Conservation (phyloP, 2,888 invertebrate species). For the Elgonia sp. region DNA sequence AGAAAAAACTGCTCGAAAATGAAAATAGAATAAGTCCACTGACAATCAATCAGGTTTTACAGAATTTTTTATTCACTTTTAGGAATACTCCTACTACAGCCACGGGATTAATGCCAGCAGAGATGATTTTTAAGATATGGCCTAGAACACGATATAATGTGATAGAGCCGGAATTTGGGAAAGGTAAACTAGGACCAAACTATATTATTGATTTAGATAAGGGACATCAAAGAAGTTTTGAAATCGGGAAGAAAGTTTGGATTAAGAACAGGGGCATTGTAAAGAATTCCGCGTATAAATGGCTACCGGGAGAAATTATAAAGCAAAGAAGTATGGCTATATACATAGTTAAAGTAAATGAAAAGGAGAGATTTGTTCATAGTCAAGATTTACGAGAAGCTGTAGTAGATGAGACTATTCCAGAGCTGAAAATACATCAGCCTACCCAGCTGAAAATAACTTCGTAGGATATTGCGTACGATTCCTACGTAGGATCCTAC, state of each 20-base stretch:
- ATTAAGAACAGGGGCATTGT: background rate
- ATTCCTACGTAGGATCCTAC: too few relatives aligned
- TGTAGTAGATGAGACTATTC: background rate
- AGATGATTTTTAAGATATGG: conserved; percentile 5
- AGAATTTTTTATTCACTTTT: background rate
- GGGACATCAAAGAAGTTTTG: background rate
- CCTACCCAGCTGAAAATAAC: too few relatives aligned
- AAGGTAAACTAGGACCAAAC: background rate
- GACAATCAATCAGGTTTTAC: background rate
- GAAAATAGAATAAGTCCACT: background rate
- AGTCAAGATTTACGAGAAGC: background rate
- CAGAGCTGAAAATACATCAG: too few relatives aligned
- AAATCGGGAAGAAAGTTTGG: background rate
- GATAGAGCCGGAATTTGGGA: background rate
- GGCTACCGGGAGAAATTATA: background rate
- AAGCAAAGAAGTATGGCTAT: conserved; percentile 10
- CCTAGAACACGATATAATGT: background rate
- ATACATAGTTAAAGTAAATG: conserved; percentile 14
- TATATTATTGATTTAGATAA: background rate
- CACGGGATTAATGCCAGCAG: conserved; percentile 61
- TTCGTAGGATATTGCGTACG: too few relatives aligned
- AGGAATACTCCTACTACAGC: conserved; percentile 49
- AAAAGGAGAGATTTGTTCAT: background rate
- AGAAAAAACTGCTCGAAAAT: conserved; percentile 3
- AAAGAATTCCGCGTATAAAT: background rate